phyloP scores from a whole-genome alignment of 2,888 invertebrate species.

The Agonopterix subpropinquella region DNA sequence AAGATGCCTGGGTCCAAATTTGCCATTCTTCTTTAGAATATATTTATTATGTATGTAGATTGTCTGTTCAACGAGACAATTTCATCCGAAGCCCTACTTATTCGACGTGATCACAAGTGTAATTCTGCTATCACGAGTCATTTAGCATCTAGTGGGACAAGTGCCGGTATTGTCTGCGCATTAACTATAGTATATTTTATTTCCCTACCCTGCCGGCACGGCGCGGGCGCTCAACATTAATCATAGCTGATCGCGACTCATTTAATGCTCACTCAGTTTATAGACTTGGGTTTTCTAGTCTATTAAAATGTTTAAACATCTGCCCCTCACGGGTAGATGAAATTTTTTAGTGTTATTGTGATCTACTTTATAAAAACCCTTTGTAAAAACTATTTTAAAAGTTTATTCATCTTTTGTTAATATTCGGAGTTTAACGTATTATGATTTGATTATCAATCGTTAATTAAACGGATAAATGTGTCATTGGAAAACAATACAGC shows the following conservation, averaged over 20 bases:
- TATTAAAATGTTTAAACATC: slow-evolving; percentile 9
- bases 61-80: too few relatives aligned
- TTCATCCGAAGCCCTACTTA: slow-evolving; percentile 30
- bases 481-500: not conserved
- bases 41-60: too few relatives aligned
- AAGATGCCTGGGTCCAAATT: too few relatives aligned
- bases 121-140: slow-evolving; percentile 43
- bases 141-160: slow-evolving; percentile 53
- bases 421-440: too few relatives aligned
- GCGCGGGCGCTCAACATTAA: slow-evolving; percentile 30
- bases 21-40: too few relatives aligned
- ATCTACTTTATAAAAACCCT: too few relatives aligned
- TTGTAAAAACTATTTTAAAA: too few relatives aligned
- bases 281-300: slow-evolving; percentile 14
- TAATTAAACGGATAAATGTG: too few relatives aligned
- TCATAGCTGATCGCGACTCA: slow-evolving; percentile 51
- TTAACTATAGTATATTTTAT: slow-evolving; percentile 47
- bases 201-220: slow-evolving; percentile 11
- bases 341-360: too few relatives aligned
- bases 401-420: too few relatives aligned
- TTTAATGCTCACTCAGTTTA: slow-evolving; percentile 42
- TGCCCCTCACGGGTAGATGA: not conserved
- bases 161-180: slow-evolving; percentile 51
- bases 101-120: slow-evolving; percentile 25
- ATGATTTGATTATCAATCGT: too few relatives aligned